These are phyloP conservation scores for Fregetta grallaria DNA, from an alignment of 2,113 vertebrate genomes.

Conservation along the genomic window DNA sequence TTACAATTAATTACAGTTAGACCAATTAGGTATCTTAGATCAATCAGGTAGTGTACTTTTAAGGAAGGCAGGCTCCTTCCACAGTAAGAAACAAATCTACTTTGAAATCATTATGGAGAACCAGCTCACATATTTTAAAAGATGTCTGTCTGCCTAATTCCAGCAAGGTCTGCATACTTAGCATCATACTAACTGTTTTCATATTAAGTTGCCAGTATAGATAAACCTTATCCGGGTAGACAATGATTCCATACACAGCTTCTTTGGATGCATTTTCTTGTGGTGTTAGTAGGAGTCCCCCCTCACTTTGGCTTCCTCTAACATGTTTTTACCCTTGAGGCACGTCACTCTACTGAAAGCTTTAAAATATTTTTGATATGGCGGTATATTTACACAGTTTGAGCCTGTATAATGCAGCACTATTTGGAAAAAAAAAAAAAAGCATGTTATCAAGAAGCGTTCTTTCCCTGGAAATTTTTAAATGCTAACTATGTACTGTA, in stretches of 20 bases:
- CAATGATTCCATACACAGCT: background rate
- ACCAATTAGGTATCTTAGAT: background rate
- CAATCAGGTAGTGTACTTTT: background rate
- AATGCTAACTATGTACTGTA: background rate
- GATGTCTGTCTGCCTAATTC: background rate
- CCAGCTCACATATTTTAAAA: background rate
- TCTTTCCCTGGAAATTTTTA: background rate
- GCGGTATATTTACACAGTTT: constrained; percentile 12
- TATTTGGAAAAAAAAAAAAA: background rate
- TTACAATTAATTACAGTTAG: background rate
- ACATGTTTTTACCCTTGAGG: background rate
- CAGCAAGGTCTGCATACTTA: background rate
- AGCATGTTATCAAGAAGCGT: background rate
- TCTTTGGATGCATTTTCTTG: background rate
- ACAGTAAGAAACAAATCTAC: background rate
- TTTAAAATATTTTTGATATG: background rate
- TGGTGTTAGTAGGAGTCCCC: background rate
- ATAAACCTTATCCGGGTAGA: background rate
- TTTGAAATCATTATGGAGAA: background rate
- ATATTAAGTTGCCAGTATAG: background rate
- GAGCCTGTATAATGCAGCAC: background rate
- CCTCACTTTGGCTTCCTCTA: background rate
- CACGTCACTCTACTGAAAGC: background rate
- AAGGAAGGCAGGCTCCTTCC: background rate
- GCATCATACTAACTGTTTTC: background rate